phyloP scores from a whole-genome alignment of 2,797 vertebrate genomes.

The Gymnopithys bicolor region DNA sequence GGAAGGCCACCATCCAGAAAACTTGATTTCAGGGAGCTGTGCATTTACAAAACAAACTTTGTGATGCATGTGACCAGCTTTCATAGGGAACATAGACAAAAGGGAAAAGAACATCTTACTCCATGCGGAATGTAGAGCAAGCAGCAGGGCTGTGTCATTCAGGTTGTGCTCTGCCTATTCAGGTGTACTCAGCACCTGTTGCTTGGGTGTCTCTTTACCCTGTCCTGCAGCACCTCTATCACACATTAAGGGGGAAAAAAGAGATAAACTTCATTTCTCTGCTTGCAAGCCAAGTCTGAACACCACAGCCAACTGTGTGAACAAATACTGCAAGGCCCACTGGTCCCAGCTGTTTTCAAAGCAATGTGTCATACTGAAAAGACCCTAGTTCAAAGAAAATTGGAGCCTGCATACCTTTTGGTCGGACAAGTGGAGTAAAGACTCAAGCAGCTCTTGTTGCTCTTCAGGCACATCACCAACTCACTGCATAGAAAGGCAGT shows the following conservation, averaged over 20 bases:
- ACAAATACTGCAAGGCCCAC: not conserved
- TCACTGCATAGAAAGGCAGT: not conserved
- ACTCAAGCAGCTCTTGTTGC: not conserved
- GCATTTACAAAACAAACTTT: slow-evolving; percentile 15
- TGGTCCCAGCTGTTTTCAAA: not conserved
- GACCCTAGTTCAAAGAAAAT: not conserved
- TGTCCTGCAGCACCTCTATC: not conserved
- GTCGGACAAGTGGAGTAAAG: not conserved
- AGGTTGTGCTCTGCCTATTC: not conserved
- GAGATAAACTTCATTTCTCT: not conserved
- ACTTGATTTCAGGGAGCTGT: slow-evolving; percentile 26
- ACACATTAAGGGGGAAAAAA: not conserved
- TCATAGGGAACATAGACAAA: not conserved
- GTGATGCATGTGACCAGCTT: not conserved
- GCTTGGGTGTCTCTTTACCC: not conserved
- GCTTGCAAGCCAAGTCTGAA: not conserved
- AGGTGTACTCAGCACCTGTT: not conserved
- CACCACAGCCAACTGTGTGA: not conserved
- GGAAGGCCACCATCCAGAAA: slow-evolving; percentile 9
- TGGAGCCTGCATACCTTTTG: not conserved
- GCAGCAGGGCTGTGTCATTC: not conserved
- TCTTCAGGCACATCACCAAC: not conserved
- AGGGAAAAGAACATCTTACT: not conserved
- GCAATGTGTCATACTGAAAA: not conserved
- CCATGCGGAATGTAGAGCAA: not conserved